A percentile compares a stretch with the other conserved stretches of the same genome.
These are phyloP conservation scores for Irena cyanogastra DNA, from an alignment of 2,113 vertebrate species.

Conservation along the genomic window DNA sequence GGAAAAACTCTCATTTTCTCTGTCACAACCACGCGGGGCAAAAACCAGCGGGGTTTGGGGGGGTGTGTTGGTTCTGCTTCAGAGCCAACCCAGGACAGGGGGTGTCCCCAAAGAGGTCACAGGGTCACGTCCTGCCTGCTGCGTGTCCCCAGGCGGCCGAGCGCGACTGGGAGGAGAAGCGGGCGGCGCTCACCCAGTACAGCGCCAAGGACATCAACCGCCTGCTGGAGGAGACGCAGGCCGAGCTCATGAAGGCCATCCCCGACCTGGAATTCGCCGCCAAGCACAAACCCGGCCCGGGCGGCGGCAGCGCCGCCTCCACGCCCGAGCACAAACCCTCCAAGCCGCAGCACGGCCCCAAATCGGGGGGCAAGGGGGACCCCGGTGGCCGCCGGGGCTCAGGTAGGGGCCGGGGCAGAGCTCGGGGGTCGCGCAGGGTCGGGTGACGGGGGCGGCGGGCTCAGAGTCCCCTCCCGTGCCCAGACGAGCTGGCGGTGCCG, in stretches of 20 bases:
- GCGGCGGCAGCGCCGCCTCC: constrained; percentile 56
- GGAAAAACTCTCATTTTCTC: too few species aligned
- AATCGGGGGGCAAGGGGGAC: constrained; percentile 81
- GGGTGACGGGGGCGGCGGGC: too few species aligned
- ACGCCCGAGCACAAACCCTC: constrained; percentile 83
- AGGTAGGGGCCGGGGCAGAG: constrained; percentile 60
- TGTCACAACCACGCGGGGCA: too few species aligned
- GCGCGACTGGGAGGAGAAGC: constrained; percentile 97
- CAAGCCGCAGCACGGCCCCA: constrained; percentile 83
- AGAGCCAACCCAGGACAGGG: too few species aligned
- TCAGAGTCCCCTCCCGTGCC: not conserved
- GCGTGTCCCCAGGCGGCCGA: constrained; percentile 83
- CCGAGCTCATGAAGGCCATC: constrained; percentile 97
- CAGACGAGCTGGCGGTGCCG: constrained; percentile 90
- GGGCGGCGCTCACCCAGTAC: constrained; percentile 92
- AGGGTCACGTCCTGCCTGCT: not conserved
- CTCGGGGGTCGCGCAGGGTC: too few species aligned
- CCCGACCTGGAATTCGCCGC: constrained; percentile 95
- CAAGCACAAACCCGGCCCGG: constrained; percentile 86
- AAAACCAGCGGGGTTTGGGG: too few species aligned
- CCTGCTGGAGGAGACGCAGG: constrained; percentile 95
- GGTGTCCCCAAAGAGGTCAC: too few species aligned
- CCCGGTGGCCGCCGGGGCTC: constrained; percentile 85
- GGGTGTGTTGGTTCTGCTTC: too few species aligned
- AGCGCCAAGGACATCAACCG: constrained; percentile 97